phyloP scores from a whole-genome alignment of 2,113 vertebrate genomes.

The Epinephelus moara region DNA sequence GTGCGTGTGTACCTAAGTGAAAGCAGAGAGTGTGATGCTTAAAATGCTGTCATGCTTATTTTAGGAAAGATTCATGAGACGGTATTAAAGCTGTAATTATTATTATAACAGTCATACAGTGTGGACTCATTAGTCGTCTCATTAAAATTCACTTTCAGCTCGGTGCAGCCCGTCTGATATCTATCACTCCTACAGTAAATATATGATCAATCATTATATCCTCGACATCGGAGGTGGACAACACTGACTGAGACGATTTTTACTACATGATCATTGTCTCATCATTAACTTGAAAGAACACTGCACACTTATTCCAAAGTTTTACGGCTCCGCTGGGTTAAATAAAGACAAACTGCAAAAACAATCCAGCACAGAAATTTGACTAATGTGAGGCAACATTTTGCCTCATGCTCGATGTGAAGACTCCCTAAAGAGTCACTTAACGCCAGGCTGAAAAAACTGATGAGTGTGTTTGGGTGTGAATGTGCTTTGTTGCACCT shows the following conservation, averaged over 20 bases:
- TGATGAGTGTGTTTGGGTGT: no score
- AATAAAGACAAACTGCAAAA: background rate
- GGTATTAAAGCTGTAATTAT: background rate
- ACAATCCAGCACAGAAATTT: background rate
- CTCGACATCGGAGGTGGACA: background rate
- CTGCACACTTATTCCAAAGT: background rate
- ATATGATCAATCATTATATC: background rate
- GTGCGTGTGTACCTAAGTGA: background rate
- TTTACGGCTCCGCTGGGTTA: background rate
- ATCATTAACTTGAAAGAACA: background rate
- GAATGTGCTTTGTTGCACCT: no score
- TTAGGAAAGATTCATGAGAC: background rate
- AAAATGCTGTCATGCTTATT: background rate
- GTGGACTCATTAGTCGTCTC: background rate
- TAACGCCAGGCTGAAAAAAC: no score
- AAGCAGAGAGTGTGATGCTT: background rate
- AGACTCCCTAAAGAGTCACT: background rate
- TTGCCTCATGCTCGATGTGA: background rate
- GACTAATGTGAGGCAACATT: background rate
- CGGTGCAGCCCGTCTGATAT: background rate
- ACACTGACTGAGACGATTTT: background rate
- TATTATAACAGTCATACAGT: background rate
- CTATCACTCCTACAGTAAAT: conserved; percentile 8
- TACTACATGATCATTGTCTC: background rate
- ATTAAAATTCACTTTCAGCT: conserved; percentile 6